phyloP scores from a whole-genome alignment of 2,797 vertebrate genomes.

The Lagorchestes hirsutus region DNA sequence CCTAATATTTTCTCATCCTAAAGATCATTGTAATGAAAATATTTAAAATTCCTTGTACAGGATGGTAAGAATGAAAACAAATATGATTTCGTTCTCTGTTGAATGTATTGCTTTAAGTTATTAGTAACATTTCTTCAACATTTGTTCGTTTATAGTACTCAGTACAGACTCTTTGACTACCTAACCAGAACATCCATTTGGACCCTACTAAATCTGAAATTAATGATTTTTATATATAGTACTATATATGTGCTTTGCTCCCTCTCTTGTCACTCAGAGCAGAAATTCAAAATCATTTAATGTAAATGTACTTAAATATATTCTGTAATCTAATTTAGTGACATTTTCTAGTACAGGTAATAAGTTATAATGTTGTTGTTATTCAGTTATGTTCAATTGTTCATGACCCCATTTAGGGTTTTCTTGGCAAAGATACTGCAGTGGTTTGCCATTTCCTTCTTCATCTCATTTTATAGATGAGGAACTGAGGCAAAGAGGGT shows the following conservation, averaged over 20 bases:
- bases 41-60: not conserved
- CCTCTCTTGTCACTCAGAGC: not conserved
- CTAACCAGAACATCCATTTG: not conserved
- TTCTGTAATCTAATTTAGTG: not conserved
- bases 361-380: not conserved
- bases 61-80: not conserved
- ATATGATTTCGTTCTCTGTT: not conserved
- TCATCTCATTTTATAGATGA: too few relatives aligned
- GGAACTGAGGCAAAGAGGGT: not conserved
- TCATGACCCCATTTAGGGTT: not conserved
- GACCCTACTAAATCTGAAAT: not conserved
- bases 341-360: not conserved
- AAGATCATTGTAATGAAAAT: not conserved
- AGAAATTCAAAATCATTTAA: not conserved
- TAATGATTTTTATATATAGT: not conserved
- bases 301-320: not conserved
- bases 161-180: not conserved
- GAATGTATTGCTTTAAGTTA: not conserved
- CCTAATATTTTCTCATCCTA: not conserved
- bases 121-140: not conserved
- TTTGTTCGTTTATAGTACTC: not conserved
- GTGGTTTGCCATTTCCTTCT: too few relatives aligned
- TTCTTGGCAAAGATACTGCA: not conserved
- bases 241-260: not conserved
- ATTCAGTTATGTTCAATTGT: not conserved